Conservation (phyloP, 2,888 invertebrate species). For the Drosophila infuscata region DNA sequence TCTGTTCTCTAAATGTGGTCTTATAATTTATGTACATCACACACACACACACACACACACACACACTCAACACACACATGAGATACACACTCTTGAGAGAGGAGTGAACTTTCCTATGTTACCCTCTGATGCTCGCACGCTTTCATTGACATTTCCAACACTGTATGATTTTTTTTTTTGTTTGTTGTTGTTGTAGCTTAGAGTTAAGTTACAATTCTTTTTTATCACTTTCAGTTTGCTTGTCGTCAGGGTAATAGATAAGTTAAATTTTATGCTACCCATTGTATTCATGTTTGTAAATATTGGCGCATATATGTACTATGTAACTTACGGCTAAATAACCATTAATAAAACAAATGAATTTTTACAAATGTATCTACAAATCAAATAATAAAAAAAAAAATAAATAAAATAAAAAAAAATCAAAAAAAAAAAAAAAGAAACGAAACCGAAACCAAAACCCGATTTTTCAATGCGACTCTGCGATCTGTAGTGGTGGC, state of each 20-base stretch:
- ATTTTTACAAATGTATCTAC: constrained; percentile 23
- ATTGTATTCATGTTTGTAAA: constrained; percentile 75
- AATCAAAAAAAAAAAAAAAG: constrained; percentile 15
- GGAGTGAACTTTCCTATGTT: constrained; percentile 18
- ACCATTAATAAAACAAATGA: constrained; percentile 38
- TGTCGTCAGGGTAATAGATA: constrained; percentile 56
- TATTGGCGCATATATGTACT: constrained; percentile 65
- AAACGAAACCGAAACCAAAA: constrained; percentile 37
- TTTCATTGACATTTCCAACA: constrained; percentile 36
- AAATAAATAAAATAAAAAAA: constrained; percentile 20
- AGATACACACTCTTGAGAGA: constrained; percentile 19
- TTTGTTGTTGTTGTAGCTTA: constrained; percentile 46
- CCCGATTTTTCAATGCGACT: constrained; percentile 31
- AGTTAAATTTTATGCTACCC: constrained; percentile 49
- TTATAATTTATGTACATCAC: constrained; percentile 49
- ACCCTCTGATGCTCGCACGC: constrained; percentile 43
- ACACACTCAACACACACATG: constrained; percentile 8
- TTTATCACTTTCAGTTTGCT: constrained; percentile 41
- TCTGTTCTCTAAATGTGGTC: constrained; percentile 31
- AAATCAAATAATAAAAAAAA: constrained; percentile 14
- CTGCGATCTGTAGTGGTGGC: constrained; percentile 21
- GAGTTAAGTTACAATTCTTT: constrained; percentile 41
- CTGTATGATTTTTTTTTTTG: constrained; percentile 25
- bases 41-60: constrained; percentile 25
- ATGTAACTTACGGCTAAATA: constrained; percentile 44